Evolutionary conservation across 1,140 invertebrate species (phyloP).

Genomic region (Atta colombica): DNA sequence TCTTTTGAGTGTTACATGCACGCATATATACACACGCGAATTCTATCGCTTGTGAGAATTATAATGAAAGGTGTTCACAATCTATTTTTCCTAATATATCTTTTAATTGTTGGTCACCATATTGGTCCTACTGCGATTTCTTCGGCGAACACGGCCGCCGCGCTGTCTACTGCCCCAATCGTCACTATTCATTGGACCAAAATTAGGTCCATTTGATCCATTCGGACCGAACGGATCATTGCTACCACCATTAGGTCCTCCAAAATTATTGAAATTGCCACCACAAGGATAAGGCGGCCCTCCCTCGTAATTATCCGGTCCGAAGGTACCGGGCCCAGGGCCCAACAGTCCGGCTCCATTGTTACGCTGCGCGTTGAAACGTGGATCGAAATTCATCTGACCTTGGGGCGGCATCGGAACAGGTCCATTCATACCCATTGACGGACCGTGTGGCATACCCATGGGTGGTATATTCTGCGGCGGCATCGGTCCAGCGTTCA

Average conservation of each 20-base stretch:
- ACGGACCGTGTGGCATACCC: slow-evolving; percentile 75
- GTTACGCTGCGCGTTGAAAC: slow-evolving; percentile 80
- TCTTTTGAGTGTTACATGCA: not conserved
- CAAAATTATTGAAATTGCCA: slow-evolving; percentile 78
- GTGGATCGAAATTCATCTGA: slow-evolving; percentile 83
- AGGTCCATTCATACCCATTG: slow-evolving; percentile 72
- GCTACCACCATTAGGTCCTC: slow-evolving; percentile 68
- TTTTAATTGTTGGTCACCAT: slow-evolving; percentile 75
- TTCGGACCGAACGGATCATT: slow-evolving; percentile 77
- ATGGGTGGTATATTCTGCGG: slow-evolving; percentile 76
- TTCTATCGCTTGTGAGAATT: slow-evolving; percentile 70
- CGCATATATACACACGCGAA: not conserved
- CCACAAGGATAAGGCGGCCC: slow-evolving; percentile 69
- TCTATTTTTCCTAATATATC: slow-evolving; percentile 46
- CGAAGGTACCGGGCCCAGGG: slow-evolving; percentile 80
- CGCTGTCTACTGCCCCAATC: slow-evolving; percentile 80
- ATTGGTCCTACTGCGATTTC: slow-evolving; percentile 82
- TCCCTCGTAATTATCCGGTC: slow-evolving; percentile 79
- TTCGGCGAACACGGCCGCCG: slow-evolving; percentile 77
- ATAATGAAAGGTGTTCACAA: slow-evolving; percentile 71
- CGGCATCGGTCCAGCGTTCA: slow-evolving; percentile 72
- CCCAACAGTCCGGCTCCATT: slow-evolving; percentile 83
- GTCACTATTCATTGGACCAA: slow-evolving; percentile 58
- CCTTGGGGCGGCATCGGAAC: slow-evolving; percentile 68
- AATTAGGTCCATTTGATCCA: slow-evolving; percentile 75